Conservation (phyloP, 2,888 invertebrate genomes). For the Fragum whitleyi region DNA sequence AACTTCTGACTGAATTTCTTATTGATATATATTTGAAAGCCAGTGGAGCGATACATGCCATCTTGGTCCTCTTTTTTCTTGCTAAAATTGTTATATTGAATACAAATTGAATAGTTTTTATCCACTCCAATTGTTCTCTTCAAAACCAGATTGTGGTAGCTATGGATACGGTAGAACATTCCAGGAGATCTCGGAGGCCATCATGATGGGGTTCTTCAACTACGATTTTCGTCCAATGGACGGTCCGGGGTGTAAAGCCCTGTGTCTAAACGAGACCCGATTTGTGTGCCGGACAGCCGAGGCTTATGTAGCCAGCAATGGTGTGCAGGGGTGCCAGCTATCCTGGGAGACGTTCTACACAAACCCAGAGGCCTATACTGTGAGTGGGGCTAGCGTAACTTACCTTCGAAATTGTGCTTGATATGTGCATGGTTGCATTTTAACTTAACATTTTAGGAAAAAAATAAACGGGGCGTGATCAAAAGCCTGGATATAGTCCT, state of each 20-base stretch:
- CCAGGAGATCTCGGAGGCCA: neutral
- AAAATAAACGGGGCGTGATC: neutral
- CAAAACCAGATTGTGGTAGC: neutral
- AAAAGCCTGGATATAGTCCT: too few species aligned
- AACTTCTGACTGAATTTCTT: too few species aligned
- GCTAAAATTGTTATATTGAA: too few species aligned
- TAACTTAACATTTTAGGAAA: too few species aligned
- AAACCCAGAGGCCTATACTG: constrained; percentile 13
- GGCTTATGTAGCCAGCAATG: constrained; percentile 5
- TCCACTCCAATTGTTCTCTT: neutral
- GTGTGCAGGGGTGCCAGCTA: constrained; percentile 1
- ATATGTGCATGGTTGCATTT: too few species aligned
- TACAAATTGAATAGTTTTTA: too few species aligned
- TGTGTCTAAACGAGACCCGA: constrained; percentile 12
- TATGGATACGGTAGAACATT: constrained; percentile 9
- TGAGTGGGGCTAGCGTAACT: neutral
- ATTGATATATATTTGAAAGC: too few species aligned
- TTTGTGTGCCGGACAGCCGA: constrained; percentile 24
- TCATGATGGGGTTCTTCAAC: constrained; percentile 19
- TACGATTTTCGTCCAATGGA: constrained; percentile 19
- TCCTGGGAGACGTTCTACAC: constrained; percentile 21
- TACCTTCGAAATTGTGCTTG: constrained; percentile 9
- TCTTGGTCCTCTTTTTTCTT: too few species aligned
- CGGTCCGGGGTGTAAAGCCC: neutral
- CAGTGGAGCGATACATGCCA: too few species aligned